phyloP scores from a whole-genome alignment of 2,113 vertebrate genomes.

The Mobula hypostoma region DNA sequence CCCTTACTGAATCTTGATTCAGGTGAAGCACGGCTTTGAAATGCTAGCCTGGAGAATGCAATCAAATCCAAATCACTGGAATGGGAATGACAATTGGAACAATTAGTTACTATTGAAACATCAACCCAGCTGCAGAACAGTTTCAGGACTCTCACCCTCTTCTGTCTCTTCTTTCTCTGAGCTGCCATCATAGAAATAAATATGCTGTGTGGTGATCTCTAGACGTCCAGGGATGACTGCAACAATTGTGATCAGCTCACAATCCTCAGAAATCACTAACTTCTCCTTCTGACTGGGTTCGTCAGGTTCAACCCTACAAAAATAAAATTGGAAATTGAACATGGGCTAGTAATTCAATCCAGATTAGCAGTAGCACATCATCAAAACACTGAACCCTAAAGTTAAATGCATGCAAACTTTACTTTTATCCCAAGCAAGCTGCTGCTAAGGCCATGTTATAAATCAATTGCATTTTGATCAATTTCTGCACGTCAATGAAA shows the following conservation, averaged over 20 bases:
- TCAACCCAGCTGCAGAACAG: neutral
- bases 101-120: neutral
- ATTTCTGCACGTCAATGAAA: neutral
- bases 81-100: neutral
- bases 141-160: constrained; percentile 59
- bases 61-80: neutral
- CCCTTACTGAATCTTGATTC: neutral
- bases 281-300: constrained; percentile 86
- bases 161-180: constrained; percentile 87
- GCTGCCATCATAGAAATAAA: constrained; percentile 90
- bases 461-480: neutral
- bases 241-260: constrained; percentile 88
- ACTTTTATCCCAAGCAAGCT: neutral
- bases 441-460: neutral
- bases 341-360: neutral
- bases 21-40: neutral
- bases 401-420: neutral
- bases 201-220: constrained; percentile 86
- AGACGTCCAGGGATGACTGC: constrained; percentile 77
- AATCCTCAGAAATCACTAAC: constrained; percentile 85
- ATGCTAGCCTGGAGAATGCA: neutral
- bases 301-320: constrained; percentile 67
- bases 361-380: neutral
- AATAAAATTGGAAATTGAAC: neutral
- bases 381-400: neutral